Conservation (phyloP, 64 coral and sea anemone genomes). For the Astreopora myriophthalma region DNA sequence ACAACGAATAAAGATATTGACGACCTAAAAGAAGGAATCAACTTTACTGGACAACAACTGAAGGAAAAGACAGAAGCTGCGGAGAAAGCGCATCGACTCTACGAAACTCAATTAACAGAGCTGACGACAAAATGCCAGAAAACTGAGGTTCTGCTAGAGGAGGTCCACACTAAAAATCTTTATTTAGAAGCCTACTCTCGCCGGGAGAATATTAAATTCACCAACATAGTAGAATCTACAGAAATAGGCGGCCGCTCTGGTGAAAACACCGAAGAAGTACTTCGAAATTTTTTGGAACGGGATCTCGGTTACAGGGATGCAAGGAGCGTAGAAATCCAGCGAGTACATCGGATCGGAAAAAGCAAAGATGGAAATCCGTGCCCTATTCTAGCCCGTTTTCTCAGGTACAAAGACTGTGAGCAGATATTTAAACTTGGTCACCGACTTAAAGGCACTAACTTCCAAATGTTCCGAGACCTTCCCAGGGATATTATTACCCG, state of each 20-base stretch:
- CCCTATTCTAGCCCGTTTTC: too few relatives aligned
- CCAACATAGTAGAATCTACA: background rate
- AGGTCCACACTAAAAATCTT: too few relatives aligned
- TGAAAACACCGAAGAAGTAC: background rate
- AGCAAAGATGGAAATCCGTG: background rate
- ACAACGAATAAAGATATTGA: background rate
- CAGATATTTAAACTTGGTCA: background rate
- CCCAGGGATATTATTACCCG: background rate
- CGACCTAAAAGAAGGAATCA: too few relatives aligned
- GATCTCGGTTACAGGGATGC: background rate
- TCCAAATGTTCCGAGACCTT: conserved; percentile 3
- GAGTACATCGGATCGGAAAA: background rate
- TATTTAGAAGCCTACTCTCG: too few relatives aligned
- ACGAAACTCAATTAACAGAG: background rate
- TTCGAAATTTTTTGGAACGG: background rate
- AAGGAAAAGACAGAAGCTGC: too few relatives aligned
- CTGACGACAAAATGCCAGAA: background rate
- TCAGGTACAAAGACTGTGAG: background rate
- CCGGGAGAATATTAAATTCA: background rate
- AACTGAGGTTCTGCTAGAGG: background rate
- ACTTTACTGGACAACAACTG: too few relatives aligned
- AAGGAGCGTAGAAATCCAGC: background rate
- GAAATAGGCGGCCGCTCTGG: too few relatives aligned
- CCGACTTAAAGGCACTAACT: background rate
- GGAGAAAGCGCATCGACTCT: too few relatives aligned